Evolutionary conservation across 2,888 invertebrate species (phyloP).

Genomic region (Pherbina coryleti): DNA sequence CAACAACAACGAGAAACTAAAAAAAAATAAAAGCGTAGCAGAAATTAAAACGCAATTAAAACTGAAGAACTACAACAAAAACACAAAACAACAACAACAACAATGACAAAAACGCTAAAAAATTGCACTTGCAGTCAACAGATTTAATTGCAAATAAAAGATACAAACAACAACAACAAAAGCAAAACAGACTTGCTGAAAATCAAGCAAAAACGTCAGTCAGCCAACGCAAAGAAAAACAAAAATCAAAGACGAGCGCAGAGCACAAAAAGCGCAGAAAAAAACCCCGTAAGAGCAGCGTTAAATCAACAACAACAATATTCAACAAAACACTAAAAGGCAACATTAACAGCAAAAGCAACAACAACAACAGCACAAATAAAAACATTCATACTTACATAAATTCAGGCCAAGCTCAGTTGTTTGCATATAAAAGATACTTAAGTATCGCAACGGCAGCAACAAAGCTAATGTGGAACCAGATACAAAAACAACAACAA

Average conservation of each 20-base stretch:
- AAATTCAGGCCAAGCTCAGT: slow-evolving; percentile 66
- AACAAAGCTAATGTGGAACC: background rate
- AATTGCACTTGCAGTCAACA: slow-evolving; percentile 37
- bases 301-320: slow-evolving; percentile 15
- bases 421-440: slow-evolving; percentile 32
- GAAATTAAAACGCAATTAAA: slow-evolving; percentile 30
- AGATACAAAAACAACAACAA: slow-evolving; percentile 21
- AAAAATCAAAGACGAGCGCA: slow-evolving; percentile 12
- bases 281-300: slow-evolving; percentile 8
- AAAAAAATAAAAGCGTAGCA: background rate
- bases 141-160: slow-evolving; percentile 38
- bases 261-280: slow-evolving; percentile 5
- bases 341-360: slow-evolving; percentile 27
- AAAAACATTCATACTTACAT: slow-evolving; percentile 31
- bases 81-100: slow-evolving; percentile 16
- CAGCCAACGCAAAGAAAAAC: slow-evolving; percentile 6
- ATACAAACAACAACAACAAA: slow-evolving; percentile 6
- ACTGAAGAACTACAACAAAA: slow-evolving; percentile 13
- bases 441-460: background rate
- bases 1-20: slow-evolving; percentile 22
- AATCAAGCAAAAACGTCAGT: background rate
- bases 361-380: slow-evolving; percentile 14
- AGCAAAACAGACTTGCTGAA: background rate
- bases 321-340: slow-evolving; percentile 4
- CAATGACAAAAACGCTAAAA: slow-evolving; percentile 9